Percentiles rank a stretch among this genome's conserved stretches.
Conservation (phyloP, 2,113 vertebrate genomes). For the Datnioides undecimradiatus region DNA sequence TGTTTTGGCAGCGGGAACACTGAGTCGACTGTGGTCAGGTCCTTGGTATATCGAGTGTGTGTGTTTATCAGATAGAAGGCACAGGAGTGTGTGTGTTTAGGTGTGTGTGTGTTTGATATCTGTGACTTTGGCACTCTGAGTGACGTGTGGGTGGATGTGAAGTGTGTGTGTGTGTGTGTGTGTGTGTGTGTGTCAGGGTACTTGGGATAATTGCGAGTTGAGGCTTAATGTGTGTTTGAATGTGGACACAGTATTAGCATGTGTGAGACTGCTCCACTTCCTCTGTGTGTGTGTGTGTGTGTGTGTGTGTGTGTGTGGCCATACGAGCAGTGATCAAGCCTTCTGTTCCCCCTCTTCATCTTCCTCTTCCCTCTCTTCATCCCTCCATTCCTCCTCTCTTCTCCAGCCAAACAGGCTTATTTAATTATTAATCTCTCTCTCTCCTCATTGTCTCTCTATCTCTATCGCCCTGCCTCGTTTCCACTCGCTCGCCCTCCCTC, state of each 20-base stretch:
- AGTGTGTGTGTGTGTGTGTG: conserved; percentile 39
- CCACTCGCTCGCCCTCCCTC: conserved; percentile 25
- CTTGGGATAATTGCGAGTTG: conserved; percentile 15
- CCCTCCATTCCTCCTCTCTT: conserved; percentile 32
- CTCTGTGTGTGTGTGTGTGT: conserved; percentile 11
- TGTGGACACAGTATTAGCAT: conserved; percentile 19
- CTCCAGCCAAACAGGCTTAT: conserved; percentile 56
- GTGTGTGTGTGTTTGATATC: conserved; percentile 12
- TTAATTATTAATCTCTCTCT: conserved; percentile 73
- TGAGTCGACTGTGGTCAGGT: background rate
- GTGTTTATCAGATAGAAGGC: background rate
- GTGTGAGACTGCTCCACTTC: conserved; percentile 46
- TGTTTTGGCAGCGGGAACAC: background rate
- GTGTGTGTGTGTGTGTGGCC: conserved; percentile 28
- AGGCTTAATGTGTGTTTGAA: conserved; percentile 38
- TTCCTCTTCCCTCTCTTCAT: conserved; percentile 24
- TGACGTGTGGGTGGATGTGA: conserved; percentile 39
- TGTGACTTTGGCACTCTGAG: conserved; percentile 1
- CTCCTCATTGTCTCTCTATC: conserved; percentile 14
- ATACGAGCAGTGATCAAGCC: conserved; percentile 32
- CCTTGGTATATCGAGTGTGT: background rate
- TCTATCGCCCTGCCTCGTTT: conserved; percentile 23
- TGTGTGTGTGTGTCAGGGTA: conserved; percentile 25
- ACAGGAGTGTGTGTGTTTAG: background rate
- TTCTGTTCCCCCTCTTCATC: conserved; percentile 50